A percentile compares a stretch with the other conserved stretches of the same genome.
phyloP scores from a whole-genome alignment of 2,888 invertebrate genomes.

The Agriopis marginaria region DNA sequence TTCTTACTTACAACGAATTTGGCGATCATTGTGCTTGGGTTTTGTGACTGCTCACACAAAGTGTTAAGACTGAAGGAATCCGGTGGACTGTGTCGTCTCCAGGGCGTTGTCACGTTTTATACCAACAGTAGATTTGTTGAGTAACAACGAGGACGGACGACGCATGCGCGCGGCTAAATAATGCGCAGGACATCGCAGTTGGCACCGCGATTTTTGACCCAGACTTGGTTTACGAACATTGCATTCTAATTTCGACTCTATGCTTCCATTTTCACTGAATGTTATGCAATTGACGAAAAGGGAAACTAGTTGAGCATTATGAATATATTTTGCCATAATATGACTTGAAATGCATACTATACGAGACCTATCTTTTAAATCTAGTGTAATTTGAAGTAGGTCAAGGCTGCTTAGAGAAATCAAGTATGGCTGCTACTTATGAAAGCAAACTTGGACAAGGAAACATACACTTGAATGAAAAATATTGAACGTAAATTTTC shows the following conservation, averaged over 20 bases:
- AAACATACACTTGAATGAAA: background rate
- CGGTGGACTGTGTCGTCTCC: constrained; percentile 76
- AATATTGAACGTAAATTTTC: background rate
- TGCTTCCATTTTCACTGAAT: constrained; percentile 74
- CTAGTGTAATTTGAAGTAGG: constrained; percentile 44
- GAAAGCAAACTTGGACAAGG: constrained; percentile 35
- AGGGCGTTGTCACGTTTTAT: constrained; percentile 77
- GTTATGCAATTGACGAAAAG: constrained; percentile 74
- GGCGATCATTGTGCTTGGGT: constrained; percentile 82
- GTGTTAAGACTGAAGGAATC: constrained; percentile 62
- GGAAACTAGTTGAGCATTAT: constrained; percentile 51
- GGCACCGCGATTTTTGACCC: constrained; percentile 77
- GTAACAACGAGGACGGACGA: constrained; percentile 64
- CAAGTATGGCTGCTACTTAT: constrained; percentile 36
- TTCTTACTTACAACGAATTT: constrained; percentile 78
- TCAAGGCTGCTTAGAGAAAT: constrained; percentile 53
- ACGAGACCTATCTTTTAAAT: constrained; percentile 46
- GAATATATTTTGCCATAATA: constrained; percentile 35
- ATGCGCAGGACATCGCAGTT: constrained; percentile 75
- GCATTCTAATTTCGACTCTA: constrained; percentile 82
- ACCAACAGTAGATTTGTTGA: constrained; percentile 69
- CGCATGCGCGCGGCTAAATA: constrained; percentile 62
- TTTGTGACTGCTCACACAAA: constrained; percentile 78
- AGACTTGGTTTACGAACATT: constrained; percentile 68
- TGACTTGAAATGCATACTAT: constrained; percentile 39